Base-by-base conservation (phyloP, 2,888 invertebrate genomes). In the Osmoderma eremita region DNA sequence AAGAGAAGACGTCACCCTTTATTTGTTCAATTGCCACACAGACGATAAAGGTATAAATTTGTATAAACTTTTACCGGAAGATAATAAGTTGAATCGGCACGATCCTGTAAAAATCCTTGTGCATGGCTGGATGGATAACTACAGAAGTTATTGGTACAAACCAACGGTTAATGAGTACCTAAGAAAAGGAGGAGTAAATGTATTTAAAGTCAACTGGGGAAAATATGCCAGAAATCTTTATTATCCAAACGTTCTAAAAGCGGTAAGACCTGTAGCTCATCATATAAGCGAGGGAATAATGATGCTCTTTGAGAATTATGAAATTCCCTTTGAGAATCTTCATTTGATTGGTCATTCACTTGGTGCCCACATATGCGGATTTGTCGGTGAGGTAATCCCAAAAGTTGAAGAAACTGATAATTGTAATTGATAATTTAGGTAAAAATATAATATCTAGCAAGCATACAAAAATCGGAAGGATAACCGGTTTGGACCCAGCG, bases 401-500 rank as follows among this genome's bases (percentile, higher is more conserved):
- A n/a, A n/a, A n/a, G n/a, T n/a, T n/a, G n/a, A n/a, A n/a, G n/a
- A n/a, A n/a, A n/a, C n/a, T n/a, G n/a, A n/a, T n/a, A n/a, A n/a
- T n/a, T n/a, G n/a, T 54, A 56, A 6, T 38, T n/a, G 17, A 13
- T 66, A n/a, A 24, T 67, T 20, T 12, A 69, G 69, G 67, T 24
- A 67, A 69, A 65, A 39, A 30, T 20, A 30, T 69, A 20, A 39
- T 65, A 5, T 10, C 13, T 6, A 15, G 18, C 8, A 51, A 15
- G 17, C 58, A 53, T n/a, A 41, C 30, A 56, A 65, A 54, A 39
- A 39, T 72, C 61, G 71, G 61, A 18, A 67, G 70, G 41, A 67
- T 70, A 42, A 68, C 70, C n/a, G 72, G 69, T 22, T 51, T 72
- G 71, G 91, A 91, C 80, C 91, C 91, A 0, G 91, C 91, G 0